Conservation (phyloP, 2,113 vertebrate species). For the Tenebrosternarchus preto region DNA sequence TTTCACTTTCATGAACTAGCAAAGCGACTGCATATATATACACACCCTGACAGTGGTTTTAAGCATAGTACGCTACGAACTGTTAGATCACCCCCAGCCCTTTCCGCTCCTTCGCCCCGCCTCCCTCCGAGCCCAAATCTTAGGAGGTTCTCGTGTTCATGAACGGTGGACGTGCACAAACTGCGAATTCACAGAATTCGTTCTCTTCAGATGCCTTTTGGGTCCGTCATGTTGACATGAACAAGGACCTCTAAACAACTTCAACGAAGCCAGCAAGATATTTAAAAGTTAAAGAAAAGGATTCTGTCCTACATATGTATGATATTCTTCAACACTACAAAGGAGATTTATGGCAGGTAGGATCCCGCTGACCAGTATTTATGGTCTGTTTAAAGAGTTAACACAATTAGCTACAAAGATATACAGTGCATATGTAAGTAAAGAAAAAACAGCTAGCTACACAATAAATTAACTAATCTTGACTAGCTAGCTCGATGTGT, state of each 20-base stretch:
- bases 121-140: not conserved
- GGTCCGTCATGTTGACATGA: not conserved
- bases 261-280: not conserved
- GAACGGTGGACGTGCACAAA: not conserved
- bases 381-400: too few relatives aligned
- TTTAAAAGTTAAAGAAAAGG: constrained; percentile 3
- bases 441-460: not conserved
- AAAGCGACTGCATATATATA: too few relatives aligned
- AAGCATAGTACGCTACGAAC: too few relatives aligned
- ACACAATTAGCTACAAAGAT: too few relatives aligned
- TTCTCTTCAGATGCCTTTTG: not conserved
- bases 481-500: not conserved
- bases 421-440: not conserved
- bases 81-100: not conserved
- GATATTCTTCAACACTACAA: not conserved
- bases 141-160: not conserved
- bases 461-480: not conserved
- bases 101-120: not conserved
- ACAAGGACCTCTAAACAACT: not conserved
- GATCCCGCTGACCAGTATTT: not conserved
- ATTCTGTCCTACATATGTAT: not conserved
- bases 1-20: too few relatives aligned
- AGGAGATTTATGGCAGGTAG: constrained; percentile 8
- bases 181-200: not conserved
- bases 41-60: too few relatives aligned